Percentiles rank a stretch among this genome's conserved stretches.
Conservation (phyloP, 2,888 invertebrate genomes). For the Cheilosia impressa region DNA sequence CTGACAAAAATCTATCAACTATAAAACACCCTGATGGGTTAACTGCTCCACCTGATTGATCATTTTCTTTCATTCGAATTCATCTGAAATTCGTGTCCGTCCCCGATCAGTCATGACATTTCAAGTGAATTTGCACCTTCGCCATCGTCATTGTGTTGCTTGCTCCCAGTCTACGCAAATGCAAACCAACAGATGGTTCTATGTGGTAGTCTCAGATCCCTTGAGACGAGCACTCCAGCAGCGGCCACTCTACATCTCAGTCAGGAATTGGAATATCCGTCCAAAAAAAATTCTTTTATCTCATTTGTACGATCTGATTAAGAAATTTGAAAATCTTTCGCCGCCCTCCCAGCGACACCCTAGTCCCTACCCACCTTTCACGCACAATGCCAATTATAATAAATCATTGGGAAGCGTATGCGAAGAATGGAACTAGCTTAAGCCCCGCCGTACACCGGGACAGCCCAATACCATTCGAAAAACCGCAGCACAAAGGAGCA, state of each 20-base stretch:
- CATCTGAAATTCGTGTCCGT: too few species aligned
- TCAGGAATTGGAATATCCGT: conserved; percentile 9
- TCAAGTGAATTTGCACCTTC: conserved; percentile 11
- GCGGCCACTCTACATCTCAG: conserved; percentile 23
- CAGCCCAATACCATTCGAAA: not conserved
- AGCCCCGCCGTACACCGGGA: conserved; percentile 9
- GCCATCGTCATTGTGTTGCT: conserved; percentile 1
- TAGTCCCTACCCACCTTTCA: not conserved
- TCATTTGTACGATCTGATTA: conserved; percentile 53
- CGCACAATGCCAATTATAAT: conserved; percentile 63
- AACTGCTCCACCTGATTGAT: too few species aligned
- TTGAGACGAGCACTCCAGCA: not conserved
- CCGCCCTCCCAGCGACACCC: conserved; percentile 19
- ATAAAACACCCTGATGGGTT: too few species aligned
- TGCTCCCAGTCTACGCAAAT: not conserved
- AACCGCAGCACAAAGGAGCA: not conserved
- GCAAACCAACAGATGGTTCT: not conserved
- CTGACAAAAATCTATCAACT: too few species aligned
- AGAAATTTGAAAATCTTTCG: conserved; percentile 44
- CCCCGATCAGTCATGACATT: not conserved
- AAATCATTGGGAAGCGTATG: conserved; percentile 53
- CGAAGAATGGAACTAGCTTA: conserved; percentile 47
- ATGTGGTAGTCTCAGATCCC: not conserved
- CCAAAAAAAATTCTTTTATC: conserved; percentile 38
- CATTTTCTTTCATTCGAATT: too few species aligned